phyloP scores from a whole-genome alignment of 2,888 invertebrate species.

The Sabellastarte sp. region DNA sequence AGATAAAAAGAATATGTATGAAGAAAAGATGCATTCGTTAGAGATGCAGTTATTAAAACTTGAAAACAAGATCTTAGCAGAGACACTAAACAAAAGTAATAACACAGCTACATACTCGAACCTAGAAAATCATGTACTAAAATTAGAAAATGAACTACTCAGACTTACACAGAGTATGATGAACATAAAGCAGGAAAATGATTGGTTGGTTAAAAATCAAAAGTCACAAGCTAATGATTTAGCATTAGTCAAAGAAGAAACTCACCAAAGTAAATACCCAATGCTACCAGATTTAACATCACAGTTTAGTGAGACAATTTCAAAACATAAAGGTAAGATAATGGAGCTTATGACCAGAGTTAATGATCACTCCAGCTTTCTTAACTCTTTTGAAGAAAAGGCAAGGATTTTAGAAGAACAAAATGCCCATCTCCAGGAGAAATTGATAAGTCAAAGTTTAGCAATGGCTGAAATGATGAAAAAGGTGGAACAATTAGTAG shows the following conservation, averaged over 20 bases:
- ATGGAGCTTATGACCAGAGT: neutral
- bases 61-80: constrained; percentile 43
- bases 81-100: constrained; percentile 39
- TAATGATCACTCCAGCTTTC: neutral
- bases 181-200: constrained; percentile 36
- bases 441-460: constrained; percentile 3
- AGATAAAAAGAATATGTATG: neutral
- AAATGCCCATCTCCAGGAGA: constrained; percentile 8
- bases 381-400: neutral
- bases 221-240: neutral
- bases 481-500: constrained; percentile 6
- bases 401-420: neutral
- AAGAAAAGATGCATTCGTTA: constrained; percentile 12
- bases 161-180: constrained; percentile 41
- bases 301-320: neutral
- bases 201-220: constrained; percentile 23
- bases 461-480: constrained; percentile 6
- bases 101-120: constrained; percentile 35
- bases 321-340: neutral
- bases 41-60: constrained; percentile 45
- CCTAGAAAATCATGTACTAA: constrained; percentile 46
- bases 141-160: constrained; percentile 45
- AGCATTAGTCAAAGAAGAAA: neutral
- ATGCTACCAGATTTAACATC: neutral
- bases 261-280: neutral